Conservation (phyloP, 2,888 invertebrate genomes). For the Galerucella nymphaeae region DNA sequence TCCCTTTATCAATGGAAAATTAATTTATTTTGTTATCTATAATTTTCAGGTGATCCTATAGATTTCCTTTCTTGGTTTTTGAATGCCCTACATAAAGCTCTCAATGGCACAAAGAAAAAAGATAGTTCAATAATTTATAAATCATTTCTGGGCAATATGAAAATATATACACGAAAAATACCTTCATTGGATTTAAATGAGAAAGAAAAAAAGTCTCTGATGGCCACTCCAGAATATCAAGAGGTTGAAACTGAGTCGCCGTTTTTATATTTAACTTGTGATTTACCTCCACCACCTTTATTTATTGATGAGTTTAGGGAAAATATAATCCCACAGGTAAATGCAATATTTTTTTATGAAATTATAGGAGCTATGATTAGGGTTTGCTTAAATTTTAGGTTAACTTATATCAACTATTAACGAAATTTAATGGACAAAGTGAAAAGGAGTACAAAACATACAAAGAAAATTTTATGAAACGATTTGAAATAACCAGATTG, state of each 20-base stretch:
- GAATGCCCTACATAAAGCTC: slow-evolving; percentile 92
- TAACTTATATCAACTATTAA: slow-evolving; percentile 91
- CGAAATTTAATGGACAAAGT: slow-evolving; percentile 94
- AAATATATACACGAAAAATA: slow-evolving; percentile 90
- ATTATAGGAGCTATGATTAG: no score
- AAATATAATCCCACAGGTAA: slow-evolving; percentile 97
- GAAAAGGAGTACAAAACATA: slow-evolving; percentile 99
- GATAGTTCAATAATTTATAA: slow-evolving; percentile 94
- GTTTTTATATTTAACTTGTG: slow-evolving; percentile 96
- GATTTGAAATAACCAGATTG: slow-evolving; percentile 93
- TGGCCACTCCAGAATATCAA: slow-evolving; percentile 86
- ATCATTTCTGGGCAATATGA: slow-evolving; percentile 93
- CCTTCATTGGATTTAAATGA: slow-evolving; percentile 93
- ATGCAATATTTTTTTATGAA: neutral
- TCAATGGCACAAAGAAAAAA: slow-evolving; percentile 90
- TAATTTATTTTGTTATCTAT: slow-evolving; percentile 14
- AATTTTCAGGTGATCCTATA: slow-evolving; percentile 84
- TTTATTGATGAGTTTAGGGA: slow-evolving; percentile 98
- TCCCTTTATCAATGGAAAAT: neutral
- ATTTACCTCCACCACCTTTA: slow-evolving; percentile 95
- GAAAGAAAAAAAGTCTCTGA: slow-evolving; percentile 82
- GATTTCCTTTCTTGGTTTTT: slow-evolving; percentile 99
- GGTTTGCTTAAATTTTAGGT: slow-evolving; percentile 70
- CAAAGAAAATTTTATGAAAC: slow-evolving; percentile 97
- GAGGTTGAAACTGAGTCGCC: slow-evolving; percentile 90